Percentiles rank a stretch among this genome's conserved stretches.
These are phyloP conservation scores for Passer domesticus DNA, from an alignment of 2,113 vertebrate genomes.

Conservation along the genomic window DNA sequence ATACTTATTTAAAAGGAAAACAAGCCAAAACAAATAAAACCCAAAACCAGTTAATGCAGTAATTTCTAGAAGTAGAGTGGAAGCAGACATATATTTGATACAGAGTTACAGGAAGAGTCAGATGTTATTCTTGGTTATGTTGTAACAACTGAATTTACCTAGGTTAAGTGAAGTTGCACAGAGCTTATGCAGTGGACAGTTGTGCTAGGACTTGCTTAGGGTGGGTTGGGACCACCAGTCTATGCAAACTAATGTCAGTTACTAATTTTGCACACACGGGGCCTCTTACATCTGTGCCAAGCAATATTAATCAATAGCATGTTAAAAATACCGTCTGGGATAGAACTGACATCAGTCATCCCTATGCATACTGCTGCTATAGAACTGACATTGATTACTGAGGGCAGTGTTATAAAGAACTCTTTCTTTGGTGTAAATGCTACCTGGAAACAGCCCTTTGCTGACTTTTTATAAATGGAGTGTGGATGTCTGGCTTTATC, in stretches of 20 bases:
- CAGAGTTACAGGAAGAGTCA: neutral
- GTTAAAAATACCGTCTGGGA: neutral
- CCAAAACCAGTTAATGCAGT: neutral
- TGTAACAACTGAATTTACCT: neutral
- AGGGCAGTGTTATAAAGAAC: neutral
- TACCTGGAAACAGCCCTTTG: neutral
- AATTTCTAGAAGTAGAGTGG: neutral
- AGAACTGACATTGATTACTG: neutral
- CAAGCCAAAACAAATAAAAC: neutral
- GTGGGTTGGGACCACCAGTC: neutral
- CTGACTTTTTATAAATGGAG: neutral
- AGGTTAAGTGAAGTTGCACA: neutral
- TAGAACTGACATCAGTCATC: neutral
- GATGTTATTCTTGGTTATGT: neutral
- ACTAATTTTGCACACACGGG: neutral
- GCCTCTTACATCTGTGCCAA: neutral
- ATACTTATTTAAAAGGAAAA: neutral
- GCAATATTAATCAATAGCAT: neutral
- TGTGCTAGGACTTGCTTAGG: neutral
- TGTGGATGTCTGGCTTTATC: neutral
- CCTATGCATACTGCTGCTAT: neutral
- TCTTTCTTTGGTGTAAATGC: neutral
- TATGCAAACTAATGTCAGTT: neutral
- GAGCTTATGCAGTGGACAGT: accelerated
- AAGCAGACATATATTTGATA: neutral